Conservation (phyloP, 2,113 vertebrate genomes). For the Plotosus lineatus region DNA sequence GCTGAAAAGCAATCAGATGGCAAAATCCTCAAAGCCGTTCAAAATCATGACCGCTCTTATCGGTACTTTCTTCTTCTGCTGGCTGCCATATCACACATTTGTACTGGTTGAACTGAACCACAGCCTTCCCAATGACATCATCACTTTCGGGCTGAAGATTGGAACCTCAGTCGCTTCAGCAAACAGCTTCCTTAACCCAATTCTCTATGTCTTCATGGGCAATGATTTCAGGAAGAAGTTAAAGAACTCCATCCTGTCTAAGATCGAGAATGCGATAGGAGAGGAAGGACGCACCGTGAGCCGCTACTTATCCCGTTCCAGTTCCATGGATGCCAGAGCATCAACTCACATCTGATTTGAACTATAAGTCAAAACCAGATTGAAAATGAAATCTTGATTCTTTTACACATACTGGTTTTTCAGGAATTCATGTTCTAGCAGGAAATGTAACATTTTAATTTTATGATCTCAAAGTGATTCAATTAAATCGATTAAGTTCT, state of each 20-base stretch:
- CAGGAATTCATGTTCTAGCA: background rate
- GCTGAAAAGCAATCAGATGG: conserved; percentile 69
- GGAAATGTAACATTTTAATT: background rate
- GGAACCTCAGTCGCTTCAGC: conserved; percentile 60
- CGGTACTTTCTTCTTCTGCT: conserved; percentile 79
- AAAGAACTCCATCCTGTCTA: conserved; percentile 65
- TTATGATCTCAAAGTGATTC: background rate
- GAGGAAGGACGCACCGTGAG: conserved; percentile 64
- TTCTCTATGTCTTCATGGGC: conserved; percentile 93
- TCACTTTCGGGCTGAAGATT: conserved; percentile 39
- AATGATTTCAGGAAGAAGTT: conserved; percentile 83
- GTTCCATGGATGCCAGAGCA: conserved; percentile 48
- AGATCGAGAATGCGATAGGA: conserved; percentile 72
- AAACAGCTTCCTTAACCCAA: conserved; percentile 87
- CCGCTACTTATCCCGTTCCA: conserved; percentile 56
- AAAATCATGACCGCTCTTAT: conserved; percentile 81
- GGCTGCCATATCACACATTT: conserved; percentile 81
- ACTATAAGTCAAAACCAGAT: background rate
- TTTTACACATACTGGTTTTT: background rate
- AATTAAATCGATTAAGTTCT: background rate
- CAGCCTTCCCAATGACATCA: fast-evolving
- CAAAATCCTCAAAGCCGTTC: conserved; percentile 76
- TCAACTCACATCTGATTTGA: conserved; percentile 54
- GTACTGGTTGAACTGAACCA: conserved; percentile 72
- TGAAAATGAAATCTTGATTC: background rate